These are phyloP conservation scores for Himantopus leucocephalus DNA, from an alignment of 2,113 vertebrate species.

Conservation along the genomic window DNA sequence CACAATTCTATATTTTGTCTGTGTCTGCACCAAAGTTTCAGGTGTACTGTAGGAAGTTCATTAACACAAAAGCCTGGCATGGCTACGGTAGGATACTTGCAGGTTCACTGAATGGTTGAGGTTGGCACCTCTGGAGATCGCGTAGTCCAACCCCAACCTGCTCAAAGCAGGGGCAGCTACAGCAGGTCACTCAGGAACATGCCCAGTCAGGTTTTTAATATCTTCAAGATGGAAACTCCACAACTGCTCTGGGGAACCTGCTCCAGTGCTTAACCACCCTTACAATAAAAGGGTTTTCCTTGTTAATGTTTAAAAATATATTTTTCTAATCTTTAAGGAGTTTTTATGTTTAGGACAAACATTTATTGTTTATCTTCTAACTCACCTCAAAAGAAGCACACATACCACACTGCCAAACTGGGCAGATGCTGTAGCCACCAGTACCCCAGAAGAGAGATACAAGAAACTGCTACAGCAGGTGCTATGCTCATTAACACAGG, in stretches of 20 bases:
- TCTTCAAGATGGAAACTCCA: background rate
- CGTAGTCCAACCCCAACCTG: background rate
- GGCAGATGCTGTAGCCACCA: background rate
- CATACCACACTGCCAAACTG: rapidly evolving
- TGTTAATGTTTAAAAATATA: background rate
- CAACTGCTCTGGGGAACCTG: background rate
- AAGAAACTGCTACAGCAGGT: background rate
- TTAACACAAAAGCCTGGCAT: background rate
- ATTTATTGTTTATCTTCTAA: background rate
- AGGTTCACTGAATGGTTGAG: background rate
- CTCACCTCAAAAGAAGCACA: too few species aligned
- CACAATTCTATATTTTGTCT: background rate
- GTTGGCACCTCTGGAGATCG: background rate
- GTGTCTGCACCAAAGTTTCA: background rate
- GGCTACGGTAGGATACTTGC: background rate
- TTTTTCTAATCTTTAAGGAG: background rate
- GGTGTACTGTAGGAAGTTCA: too few species aligned
- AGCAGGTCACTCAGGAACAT: background rate
- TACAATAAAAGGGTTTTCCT: rapidly evolving
- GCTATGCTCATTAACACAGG: too few species aligned
- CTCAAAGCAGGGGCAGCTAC: background rate
- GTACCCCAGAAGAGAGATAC: rapidly evolving
- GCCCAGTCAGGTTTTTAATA: too few species aligned
- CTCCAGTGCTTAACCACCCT: background rate
- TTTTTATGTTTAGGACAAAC: background rate